Conservation (phyloP, 2,113 vertebrate genomes). For the Pelodiscus sinensis region DNA sequence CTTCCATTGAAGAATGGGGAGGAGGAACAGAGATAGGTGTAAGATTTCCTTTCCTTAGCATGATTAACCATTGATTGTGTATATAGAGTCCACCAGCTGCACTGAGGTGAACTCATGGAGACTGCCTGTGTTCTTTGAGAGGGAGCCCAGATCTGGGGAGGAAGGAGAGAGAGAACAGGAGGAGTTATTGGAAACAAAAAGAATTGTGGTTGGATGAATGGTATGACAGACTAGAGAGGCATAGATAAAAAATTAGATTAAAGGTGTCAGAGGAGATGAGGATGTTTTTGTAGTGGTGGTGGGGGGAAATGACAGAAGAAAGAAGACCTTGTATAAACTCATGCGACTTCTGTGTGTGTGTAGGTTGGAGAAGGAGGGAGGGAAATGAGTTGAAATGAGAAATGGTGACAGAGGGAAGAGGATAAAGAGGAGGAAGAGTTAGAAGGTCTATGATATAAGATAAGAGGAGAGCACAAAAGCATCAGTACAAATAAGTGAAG, state of each 20-base stretch:
- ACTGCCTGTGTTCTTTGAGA: not conserved
- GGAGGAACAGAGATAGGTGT: not conserved
- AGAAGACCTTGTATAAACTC: not conserved
- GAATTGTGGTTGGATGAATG: not conserved
- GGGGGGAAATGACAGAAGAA: not conserved
- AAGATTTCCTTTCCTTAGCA: not conserved
- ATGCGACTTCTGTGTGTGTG: too few relatives aligned
- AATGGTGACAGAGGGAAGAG: not conserved
- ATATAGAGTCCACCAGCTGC: not conserved
- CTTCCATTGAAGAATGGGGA: not conserved
- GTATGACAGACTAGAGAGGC: rapidly evolving
- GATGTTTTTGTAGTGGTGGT: too few relatives aligned
- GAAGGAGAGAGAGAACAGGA: not conserved
- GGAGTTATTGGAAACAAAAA: not conserved
- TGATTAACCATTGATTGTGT: not conserved
- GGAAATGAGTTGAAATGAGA: not conserved
- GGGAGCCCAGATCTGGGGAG: not conserved
- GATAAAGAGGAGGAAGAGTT: not conserved
- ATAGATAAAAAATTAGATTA: not conserved
- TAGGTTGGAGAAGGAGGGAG: not conserved
- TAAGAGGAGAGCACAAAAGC: not conserved
- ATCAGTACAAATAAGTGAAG: not conserved
- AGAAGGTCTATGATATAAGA: not conserved
- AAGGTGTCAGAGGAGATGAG: not conserved
- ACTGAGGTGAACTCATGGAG: not conserved